Evolutionary conservation across 2,888 invertebrate species (phyloP), one percentile per base, ranked within the genome.

Genomic region (Machimus rusticus): DNA sequence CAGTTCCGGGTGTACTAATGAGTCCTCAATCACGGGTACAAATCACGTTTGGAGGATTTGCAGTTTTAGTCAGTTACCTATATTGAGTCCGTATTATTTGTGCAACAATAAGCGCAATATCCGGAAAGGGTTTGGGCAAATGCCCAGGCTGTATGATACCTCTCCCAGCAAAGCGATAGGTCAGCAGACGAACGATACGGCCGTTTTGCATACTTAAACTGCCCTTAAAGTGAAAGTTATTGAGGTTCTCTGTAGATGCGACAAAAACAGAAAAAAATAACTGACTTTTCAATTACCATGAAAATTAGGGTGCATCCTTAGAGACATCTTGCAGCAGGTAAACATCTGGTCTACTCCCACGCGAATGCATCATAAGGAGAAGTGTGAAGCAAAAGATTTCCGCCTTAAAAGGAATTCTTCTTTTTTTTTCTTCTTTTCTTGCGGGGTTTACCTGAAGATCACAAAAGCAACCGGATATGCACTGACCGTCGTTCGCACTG

Each of bases 31-130:
- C 88, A 89, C 82, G 87, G 89, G 87, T 88, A 88, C 88, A 90
- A 90, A 90, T 90, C 90, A 90, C 90, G 90, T 90, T 90, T 89
- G 88, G 87, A 87, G 90, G 90, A 90, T 90, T 90, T 89, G 87
- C 87, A 85, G 87, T 88, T 89, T 88, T 88, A 86, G 87, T 87
- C 86, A 87, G 86, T 87, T 87, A 87, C 87, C 86, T 87, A 85
- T 57, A 86, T 81, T 81, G 81, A 81, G 43, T 55, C 31, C 31
- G 55, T 51, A 16, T 81, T 81, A 81, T 81, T 81, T 81, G 81
- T 55, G 51, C 81, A 81, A 51, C 81, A 81, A 81, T 81, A 51
- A 81, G 51, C 81, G 31, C 55, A 28, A 51, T 55, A 51, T 81
- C 81, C 81, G 55, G 34, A 14, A 81, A 55, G 81, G 81, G 55